These are phyloP conservation scores for Trogon melanurus DNA, from an alignment of 2,113 vertebrate species.

Conservation along the genomic window DNA sequence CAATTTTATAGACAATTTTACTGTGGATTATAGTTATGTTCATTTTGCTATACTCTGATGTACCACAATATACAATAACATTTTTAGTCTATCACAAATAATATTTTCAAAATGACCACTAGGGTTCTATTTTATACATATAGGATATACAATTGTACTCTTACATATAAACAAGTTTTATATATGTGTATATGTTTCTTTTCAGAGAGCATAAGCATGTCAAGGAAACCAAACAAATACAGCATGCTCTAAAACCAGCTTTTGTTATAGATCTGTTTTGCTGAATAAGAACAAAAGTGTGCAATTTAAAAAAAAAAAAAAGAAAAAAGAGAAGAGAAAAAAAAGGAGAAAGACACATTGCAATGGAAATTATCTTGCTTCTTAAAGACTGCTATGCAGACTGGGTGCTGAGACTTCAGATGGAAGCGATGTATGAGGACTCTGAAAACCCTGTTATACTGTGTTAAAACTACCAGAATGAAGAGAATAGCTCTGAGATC, in stretches of 20 bases:
- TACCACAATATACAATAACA: not conserved
- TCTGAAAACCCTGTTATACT: not conserved
- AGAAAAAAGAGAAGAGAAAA: fast-evolving
- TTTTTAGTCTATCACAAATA: not conserved
- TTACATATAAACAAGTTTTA: not conserved
- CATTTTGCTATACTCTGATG: not conserved
- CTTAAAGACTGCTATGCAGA: conserved; percentile 46
- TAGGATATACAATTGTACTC: not conserved
- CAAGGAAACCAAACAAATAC: not conserved
- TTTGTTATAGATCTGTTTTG: conserved; percentile 69
- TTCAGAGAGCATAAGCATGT: not conserved
- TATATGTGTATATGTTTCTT: not conserved
- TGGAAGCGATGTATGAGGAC: not conserved
- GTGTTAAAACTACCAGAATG: not conserved
- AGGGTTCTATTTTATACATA: not conserved
- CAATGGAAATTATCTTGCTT: conserved; percentile 44
- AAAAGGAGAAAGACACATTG: not conserved
- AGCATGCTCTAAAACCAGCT: not conserved
- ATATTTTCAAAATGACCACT: not conserved
- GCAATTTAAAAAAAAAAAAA: not conserved
- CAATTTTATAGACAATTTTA: not conserved
- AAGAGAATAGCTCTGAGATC: conserved; percentile 19
- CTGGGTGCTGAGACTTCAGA: not conserved
- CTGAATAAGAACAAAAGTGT: not conserved
- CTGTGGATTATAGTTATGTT: not conserved